phyloP scores from a whole-genome alignment of 2,113 vertebrate species.

The Oreocharis arfaki region DNA sequence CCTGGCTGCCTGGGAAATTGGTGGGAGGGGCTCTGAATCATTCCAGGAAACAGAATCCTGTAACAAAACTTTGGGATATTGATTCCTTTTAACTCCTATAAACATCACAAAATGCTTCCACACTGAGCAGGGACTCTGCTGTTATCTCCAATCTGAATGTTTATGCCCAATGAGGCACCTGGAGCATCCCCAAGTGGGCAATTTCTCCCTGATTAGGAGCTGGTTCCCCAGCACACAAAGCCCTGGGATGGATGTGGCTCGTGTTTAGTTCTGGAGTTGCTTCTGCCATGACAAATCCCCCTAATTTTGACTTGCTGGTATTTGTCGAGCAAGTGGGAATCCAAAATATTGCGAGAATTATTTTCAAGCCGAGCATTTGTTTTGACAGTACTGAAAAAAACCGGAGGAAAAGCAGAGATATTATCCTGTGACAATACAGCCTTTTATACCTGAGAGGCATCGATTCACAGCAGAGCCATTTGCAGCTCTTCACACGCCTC shows the following conservation, averaged over 20 bases:
- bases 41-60: not conserved
- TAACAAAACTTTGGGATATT: not conserved
- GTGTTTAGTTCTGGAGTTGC: not conserved
- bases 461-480: constrained; percentile 13
- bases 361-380: not conserved
- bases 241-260: not conserved
- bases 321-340: not conserved
- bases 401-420: not conserved
- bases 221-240: not conserved
- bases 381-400: constrained; percentile 7
- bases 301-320: not conserved
- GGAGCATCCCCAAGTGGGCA: not conserved
- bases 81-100: not conserved
- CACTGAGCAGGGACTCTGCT: not conserved
- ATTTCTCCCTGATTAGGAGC: not conserved
- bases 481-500: not conserved
- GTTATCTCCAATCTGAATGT: not conserved
- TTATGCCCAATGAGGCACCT: not conserved
- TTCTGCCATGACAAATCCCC: constrained; percentile 16
- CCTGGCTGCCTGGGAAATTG: rapidly evolving
- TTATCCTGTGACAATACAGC: constrained; percentile 11
- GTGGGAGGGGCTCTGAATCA: not conserved
- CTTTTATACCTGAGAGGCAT: not conserved
- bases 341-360: not conserved
- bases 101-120: not conserved